Conservation (phyloP, 1,140 invertebrate genomes). For the Lethocerus indicus region DNA sequence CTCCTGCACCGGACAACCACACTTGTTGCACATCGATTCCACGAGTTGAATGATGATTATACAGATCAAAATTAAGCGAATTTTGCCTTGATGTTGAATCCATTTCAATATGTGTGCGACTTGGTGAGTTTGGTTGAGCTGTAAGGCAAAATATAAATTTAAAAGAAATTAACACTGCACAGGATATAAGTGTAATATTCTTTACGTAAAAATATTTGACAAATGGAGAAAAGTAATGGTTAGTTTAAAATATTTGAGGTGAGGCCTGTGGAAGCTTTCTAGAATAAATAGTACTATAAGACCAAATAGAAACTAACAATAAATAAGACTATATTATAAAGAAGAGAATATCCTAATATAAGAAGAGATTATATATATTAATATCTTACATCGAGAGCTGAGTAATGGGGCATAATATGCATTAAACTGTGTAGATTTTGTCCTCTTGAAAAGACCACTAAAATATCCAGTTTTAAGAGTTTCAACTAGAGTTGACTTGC, state of each 20-base stretch:
- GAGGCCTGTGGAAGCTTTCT: too few species aligned
- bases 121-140: conserved; percentile 17
- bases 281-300: neutral
- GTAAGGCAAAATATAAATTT: conserved; percentile 4
- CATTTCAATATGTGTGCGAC: conserved; percentile 32
- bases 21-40: conserved; percentile 50
- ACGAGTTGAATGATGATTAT: conserved; percentile 43
- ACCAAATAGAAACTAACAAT: neutral
- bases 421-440: conserved; percentile 9
- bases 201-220: too few species aligned
- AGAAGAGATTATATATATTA: neutral
- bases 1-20: conserved; percentile 34
- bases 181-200: too few species aligned
- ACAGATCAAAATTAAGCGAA: conserved; percentile 41
- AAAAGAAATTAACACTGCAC: conserved; percentile 3
- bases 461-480: conserved; percentile 51
- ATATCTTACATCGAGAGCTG: conserved; percentile 7
- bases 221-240: too few species aligned
- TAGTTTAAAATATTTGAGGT: too few species aligned
- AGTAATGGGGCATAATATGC: conserved; percentile 3
- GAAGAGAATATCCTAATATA: neutral
- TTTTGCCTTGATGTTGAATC: conserved; percentile 40
- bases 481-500: conserved; percentile 57
- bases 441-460: conserved; percentile 39
- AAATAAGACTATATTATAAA: conserved; percentile 1